Evolutionary conservation across 2,888 invertebrate genomes (phyloP).

Genomic region (Aplocera efformata): DNA sequence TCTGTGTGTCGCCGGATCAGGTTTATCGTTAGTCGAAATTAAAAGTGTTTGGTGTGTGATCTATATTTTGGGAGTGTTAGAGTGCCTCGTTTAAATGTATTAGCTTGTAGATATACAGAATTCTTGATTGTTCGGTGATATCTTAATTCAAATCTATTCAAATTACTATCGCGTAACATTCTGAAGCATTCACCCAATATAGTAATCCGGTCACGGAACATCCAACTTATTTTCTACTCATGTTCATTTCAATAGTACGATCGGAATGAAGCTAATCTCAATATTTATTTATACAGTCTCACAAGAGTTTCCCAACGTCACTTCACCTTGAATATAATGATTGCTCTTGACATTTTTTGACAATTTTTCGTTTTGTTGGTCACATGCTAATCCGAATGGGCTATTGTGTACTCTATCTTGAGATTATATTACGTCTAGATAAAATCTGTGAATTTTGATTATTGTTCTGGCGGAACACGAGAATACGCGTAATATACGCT

Average conservation of each 20-base stretch:
- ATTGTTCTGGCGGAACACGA: slow-evolving; percentile 12
- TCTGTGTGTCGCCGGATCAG: slow-evolving; percentile 40
- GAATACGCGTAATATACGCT: slow-evolving; percentile 2
- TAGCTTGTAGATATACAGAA: slow-evolving; percentile 7
- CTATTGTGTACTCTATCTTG: slow-evolving; percentile 20
- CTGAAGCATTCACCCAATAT: not conserved
- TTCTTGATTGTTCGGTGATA: too few species aligned
- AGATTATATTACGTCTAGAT: slow-evolving; percentile 7
- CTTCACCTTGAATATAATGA: slow-evolving; percentile 22
- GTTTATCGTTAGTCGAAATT: slow-evolving; percentile 33
- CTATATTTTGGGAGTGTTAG: not conserved
- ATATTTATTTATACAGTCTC: slow-evolving; percentile 12
- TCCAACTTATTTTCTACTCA: not conserved
- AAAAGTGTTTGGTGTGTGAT: slow-evolving; percentile 23
- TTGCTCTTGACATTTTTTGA: slow-evolving; percentile 30
- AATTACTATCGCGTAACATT: not conserved
- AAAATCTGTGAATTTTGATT: slow-evolving; percentile 13
- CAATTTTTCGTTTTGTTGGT: slow-evolving; percentile 18
- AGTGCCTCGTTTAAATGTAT: too few species aligned
- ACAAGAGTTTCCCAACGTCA: slow-evolving; percentile 15
- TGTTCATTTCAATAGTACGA: slow-evolving; percentile 10
- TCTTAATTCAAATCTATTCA: too few species aligned
- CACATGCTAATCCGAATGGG: slow-evolving; percentile 16
- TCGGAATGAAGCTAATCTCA: slow-evolving; percentile 8
- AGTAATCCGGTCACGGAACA: not conserved